A percentile compares a stretch with the other conserved stretches of the same genome.
These are phyloP conservation scores for Dasyprocta punctata DNA, from an alignment of 2,113 vertebrate species.

Conservation along the genomic window DNA sequence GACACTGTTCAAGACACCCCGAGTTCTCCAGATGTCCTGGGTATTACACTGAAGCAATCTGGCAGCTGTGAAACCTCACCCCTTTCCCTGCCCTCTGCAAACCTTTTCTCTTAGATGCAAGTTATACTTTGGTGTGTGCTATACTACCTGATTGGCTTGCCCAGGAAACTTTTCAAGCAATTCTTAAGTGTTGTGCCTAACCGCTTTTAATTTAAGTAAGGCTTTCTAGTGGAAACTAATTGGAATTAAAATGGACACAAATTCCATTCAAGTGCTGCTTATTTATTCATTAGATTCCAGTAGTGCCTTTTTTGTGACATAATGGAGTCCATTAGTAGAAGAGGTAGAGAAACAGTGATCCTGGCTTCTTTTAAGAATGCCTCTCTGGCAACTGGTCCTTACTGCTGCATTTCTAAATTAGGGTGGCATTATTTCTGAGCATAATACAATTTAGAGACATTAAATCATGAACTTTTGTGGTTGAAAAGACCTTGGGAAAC, in stretches of 20 bases:
- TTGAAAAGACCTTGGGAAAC: slow-evolving; percentile 29
- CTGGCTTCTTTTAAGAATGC: slow-evolving; percentile 42
- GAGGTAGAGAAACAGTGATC: slow-evolving; percentile 19
- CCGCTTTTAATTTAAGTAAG: slow-evolving; percentile 64
- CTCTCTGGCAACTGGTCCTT: slow-evolving; percentile 49
- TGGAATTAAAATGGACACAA: slow-evolving; percentile 67
- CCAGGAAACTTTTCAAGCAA: slow-evolving; percentile 42
- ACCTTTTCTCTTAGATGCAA: background rate
- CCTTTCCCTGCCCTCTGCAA: background rate
- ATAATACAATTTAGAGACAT: slow-evolving; percentile 52
- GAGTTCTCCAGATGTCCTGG: background rate
- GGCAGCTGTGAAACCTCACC: background rate
- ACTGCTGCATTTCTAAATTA: slow-evolving; percentile 44
- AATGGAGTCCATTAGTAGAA: slow-evolving; percentile 68
- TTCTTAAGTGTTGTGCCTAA: slow-evolving; percentile 22
- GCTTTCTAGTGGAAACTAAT: slow-evolving; percentile 63
- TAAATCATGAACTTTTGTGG: slow-evolving; percentile 41
- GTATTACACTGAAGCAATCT: background rate
- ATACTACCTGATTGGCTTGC: background rate
- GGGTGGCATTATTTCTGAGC: slow-evolving; percentile 34
- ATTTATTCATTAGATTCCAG: slow-evolving; percentile 74
- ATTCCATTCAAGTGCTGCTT: slow-evolving; percentile 63
- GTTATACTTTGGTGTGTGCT: slow-evolving; percentile 16
- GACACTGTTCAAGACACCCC: background rate
- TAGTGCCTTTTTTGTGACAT: slow-evolving; percentile 46